Evolutionary conservation across 2,797 vertebrate species (phyloP).

Genomic region (Psittacula echo): DNA sequence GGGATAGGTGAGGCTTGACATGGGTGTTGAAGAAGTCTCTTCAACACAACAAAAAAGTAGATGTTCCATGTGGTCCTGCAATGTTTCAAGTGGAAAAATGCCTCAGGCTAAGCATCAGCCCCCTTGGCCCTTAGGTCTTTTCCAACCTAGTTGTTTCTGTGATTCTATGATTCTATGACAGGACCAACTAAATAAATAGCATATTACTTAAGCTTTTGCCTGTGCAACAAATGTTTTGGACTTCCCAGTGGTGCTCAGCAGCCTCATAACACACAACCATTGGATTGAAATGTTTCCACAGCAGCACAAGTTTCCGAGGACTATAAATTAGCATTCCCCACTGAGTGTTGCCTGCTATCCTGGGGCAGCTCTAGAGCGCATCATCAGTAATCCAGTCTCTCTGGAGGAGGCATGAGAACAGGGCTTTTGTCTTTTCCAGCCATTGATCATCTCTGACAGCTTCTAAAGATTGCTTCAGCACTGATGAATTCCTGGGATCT

Average conservation of each 20-base stretch:
- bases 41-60: background rate
- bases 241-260: background rate
- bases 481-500: background rate
- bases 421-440: constrained; percentile 16
- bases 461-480: constrained; percentile 25
- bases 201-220: background rate
- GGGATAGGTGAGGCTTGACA: background rate
- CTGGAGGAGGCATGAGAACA: background rate
- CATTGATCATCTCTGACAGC: constrained; percentile 17
- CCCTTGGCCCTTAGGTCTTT: background rate
- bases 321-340: background rate
- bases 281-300: background rate
- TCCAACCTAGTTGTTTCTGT: background rate
- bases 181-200: background rate
- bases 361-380: background rate
- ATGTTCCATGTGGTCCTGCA: background rate
- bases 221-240: background rate
- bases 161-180: background rate
- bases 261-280: background rate
- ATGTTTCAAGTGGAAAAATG: background rate
- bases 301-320: background rate
- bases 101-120: background rate
- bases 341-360: fast-evolving
- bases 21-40: background rate
- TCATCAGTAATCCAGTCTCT: background rate